These are phyloP conservation scores for Allolobophora icterica DNA, from an alignment of 2,888 invertebrate genomes.

Conservation along the genomic window DNA sequence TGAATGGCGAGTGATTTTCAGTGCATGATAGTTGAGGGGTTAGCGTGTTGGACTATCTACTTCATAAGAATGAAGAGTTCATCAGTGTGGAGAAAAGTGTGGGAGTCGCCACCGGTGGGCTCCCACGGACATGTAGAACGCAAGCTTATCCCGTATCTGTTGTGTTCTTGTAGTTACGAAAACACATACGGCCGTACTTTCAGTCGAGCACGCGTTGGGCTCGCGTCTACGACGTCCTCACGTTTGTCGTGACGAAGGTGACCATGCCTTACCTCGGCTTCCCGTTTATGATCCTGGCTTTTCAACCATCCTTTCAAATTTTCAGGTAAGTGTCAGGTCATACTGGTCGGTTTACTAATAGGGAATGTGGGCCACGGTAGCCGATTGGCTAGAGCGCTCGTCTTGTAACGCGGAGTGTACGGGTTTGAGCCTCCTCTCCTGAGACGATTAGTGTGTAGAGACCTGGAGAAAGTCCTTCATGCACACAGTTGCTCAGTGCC, in stretches of 20 bases:
- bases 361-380: no score
- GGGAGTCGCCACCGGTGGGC: no score
- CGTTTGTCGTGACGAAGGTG: conserved; percentile 81
- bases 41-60: no score
- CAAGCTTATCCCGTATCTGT: neutral
- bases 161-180: conserved; percentile 73
- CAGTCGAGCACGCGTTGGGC: conserved; percentile 52
- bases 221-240: conserved; percentile 78
- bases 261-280: conserved; percentile 88
- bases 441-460: no score
- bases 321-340: conserved; percentile 72
- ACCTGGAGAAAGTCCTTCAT: no score
- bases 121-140: neutral
- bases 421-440: no score
- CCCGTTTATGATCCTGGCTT: conserved; percentile 88
- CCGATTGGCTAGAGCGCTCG: no score
- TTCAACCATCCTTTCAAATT: conserved; percentile 77
- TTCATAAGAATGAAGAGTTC: neutral
- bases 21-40: no score
- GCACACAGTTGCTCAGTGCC: no score
- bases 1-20: no score
- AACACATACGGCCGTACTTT: conserved; percentile 81
- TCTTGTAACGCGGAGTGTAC: no score
- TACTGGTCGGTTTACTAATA: neutral
- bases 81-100: neutral